These are phyloP conservation scores for Rhynchophorus ferrugineus DNA, from an alignment of 1,140 invertebrate species.

Conservation along the genomic window DNA sequence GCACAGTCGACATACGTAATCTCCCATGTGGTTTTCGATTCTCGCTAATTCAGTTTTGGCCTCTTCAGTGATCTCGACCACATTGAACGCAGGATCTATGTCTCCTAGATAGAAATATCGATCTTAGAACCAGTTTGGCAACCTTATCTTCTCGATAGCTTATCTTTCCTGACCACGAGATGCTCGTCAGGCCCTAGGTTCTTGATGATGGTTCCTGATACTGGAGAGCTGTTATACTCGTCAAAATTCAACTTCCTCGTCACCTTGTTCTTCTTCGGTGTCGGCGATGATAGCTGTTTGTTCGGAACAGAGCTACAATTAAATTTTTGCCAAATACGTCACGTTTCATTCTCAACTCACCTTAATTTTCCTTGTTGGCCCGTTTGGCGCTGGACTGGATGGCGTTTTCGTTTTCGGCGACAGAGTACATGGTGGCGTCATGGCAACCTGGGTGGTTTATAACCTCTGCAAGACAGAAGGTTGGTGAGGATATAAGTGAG, in stretches of 20 bases:
- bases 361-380: conserved; percentile 32
- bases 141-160: not conserved
- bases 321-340: no score
- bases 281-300: conserved; percentile 31
- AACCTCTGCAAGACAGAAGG: conserved; percentile 32
- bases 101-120: conserved; percentile 50
- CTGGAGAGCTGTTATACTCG: conserved; percentile 94
- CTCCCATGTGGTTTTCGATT: conserved; percentile 94
- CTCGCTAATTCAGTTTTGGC: conserved; percentile 88
- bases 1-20: conserved; percentile 92
- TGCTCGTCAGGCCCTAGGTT: conserved; percentile 72
- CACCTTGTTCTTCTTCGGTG: conserved; percentile 50
- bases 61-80: conserved; percentile 94
- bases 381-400: conserved; percentile 32
- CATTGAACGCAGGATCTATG: conserved; percentile 94
- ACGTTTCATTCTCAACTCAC: conserved; percentile 4
- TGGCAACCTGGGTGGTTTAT: conserved; percentile 31
- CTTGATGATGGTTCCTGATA: conserved; percentile 92
- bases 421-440: conserved; percentile 40
- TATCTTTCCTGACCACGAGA: conserved; percentile 65
- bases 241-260: conserved; percentile 79
- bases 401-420: conserved; percentile 27
- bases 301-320: no score
- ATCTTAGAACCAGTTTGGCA: not conserved
- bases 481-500: conserved; percentile 21